Evolutionary conservation across 2,888 invertebrate species (phyloP).

Genomic region (Odontocolon sp.): DNA sequence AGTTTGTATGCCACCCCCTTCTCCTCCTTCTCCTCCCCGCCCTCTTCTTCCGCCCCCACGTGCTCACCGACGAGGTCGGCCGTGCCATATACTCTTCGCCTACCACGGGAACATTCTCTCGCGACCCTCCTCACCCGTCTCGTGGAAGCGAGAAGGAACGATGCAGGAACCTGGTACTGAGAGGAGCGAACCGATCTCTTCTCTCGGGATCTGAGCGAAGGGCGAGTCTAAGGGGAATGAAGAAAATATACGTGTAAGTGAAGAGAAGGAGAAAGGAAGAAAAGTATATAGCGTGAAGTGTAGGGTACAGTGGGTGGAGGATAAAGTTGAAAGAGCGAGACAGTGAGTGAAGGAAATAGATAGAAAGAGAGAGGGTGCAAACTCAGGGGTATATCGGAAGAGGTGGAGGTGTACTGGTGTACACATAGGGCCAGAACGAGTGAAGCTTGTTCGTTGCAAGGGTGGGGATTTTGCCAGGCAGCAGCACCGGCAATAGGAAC

Average conservation of each 20-base stretch:
- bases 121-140: slow-evolving; percentile 12
- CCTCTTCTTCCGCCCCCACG: too few relatives aligned
- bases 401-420: slow-evolving; percentile 42
- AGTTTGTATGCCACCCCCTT: slow-evolving; percentile 78
- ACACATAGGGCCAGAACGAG: slow-evolving; percentile 46
- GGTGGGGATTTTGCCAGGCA: slow-evolving; percentile 48
- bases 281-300: background rate
- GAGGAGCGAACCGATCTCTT: slow-evolving; percentile 58
- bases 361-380: slow-evolving; percentile 51
- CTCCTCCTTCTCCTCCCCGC: slow-evolving; percentile 52
- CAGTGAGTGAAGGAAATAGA: slow-evolving; percentile 23
- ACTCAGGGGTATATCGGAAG: slow-evolving; percentile 53
- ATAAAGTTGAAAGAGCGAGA: slow-evolving; percentile 24
- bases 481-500: slow-evolving; percentile 13
- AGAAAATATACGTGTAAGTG: slow-evolving; percentile 64
- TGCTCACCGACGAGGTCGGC: too few relatives aligned
- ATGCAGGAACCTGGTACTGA: slow-evolving; percentile 47
- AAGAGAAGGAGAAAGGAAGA: slow-evolving; percentile 48
- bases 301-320: background rate
- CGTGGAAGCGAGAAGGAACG: slow-evolving; percentile 59
- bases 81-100: too few relatives aligned
- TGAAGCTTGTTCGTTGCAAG: slow-evolving; percentile 50
- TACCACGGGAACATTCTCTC: too few relatives aligned
- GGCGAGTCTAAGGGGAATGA: slow-evolving; percentile 61
- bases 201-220: slow-evolving; percentile 60